Conservation (phyloP, 2,888 invertebrate species). For the Camponotus fellah region DNA sequence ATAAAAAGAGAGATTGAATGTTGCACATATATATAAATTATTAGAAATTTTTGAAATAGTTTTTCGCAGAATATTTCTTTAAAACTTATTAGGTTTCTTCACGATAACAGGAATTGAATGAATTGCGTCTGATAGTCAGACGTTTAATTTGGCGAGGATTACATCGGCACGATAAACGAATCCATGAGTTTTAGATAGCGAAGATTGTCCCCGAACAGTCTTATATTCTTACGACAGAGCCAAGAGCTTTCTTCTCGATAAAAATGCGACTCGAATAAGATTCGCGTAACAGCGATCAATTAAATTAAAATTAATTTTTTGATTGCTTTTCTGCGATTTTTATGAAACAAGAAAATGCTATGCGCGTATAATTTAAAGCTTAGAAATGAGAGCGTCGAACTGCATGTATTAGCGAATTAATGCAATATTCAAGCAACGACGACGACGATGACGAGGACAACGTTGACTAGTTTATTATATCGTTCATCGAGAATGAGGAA, state of each 20-base stretch:
- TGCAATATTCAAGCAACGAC: background rate
- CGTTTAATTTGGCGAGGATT: background rate
- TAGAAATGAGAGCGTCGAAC: slow-evolving; percentile 20
- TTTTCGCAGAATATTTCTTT: background rate
- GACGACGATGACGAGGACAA: background rate
- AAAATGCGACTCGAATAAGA: background rate
- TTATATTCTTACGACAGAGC: background rate
- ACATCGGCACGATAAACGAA: background rate
- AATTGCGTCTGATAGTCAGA: background rate
- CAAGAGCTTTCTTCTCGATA: background rate
- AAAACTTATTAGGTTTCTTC: background rate
- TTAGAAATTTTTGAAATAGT: too few species aligned
- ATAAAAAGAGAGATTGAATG: background rate
- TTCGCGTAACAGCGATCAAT: background rate
- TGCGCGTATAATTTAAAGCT: slow-evolving; percentile 1
- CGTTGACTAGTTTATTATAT: slow-evolving; percentile 43
- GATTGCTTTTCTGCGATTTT: background rate
- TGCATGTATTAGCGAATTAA: slow-evolving; percentile 44
- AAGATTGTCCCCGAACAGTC: background rate
- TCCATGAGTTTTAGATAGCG: slow-evolving; percentile 20
- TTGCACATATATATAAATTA: background rate
- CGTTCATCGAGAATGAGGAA: slow-evolving; percentile 25
- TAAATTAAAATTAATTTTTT: background rate
- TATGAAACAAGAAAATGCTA: slow-evolving; percentile 5
- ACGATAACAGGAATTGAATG: background rate